A percentile compares a stretch with the other conserved stretches of the same genome.
These are phyloP conservation scores for Penaeus vannamei DNA, from an alignment of 1,140 invertebrate species.

Conservation along the genomic window DNA sequence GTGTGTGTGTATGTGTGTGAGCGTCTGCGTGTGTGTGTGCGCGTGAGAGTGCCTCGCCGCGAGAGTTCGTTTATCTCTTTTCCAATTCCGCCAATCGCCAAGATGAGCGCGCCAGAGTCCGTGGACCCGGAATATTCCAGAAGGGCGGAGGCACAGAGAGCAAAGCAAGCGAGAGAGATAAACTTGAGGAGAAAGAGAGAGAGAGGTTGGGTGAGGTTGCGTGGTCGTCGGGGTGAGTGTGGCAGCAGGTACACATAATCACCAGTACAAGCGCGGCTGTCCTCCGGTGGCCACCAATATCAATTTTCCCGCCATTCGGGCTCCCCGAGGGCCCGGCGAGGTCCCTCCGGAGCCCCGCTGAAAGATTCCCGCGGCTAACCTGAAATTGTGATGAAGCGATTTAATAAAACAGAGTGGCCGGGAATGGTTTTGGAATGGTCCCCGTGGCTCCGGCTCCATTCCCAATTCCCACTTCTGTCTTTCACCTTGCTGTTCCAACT, in stretches of 20 bases:
- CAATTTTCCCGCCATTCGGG: constrained; percentile 35
- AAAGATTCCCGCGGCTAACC: constrained; percentile 63
- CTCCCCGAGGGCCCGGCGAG: neutral
- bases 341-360: constrained; percentile 51
- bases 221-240: no score
- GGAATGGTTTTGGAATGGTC: constrained; percentile 66
- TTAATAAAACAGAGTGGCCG: constrained; percentile 66
- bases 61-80: no score
- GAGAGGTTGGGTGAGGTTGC: neutral
- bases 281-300: constrained; percentile 58
- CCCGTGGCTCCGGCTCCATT: constrained; percentile 62
- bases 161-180: no score
- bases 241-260: constrained; percentile 18
- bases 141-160: no score
- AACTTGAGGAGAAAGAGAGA: no score
- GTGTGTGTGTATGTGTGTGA: no score
- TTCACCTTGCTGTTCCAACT: constrained; percentile 64
- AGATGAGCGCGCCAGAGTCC: no score
- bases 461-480: constrained; percentile 66
- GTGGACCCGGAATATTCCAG: no score
- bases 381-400: constrained; percentile 66
- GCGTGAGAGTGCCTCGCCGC: no score
- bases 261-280: constrained; percentile 31
- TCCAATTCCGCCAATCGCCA: no score
- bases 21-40: no score